These are phyloP conservation scores for Galerucella nymphaeae DNA, from an alignment of 2,888 invertebrate genomes.

Conservation along the genomic window DNA sequence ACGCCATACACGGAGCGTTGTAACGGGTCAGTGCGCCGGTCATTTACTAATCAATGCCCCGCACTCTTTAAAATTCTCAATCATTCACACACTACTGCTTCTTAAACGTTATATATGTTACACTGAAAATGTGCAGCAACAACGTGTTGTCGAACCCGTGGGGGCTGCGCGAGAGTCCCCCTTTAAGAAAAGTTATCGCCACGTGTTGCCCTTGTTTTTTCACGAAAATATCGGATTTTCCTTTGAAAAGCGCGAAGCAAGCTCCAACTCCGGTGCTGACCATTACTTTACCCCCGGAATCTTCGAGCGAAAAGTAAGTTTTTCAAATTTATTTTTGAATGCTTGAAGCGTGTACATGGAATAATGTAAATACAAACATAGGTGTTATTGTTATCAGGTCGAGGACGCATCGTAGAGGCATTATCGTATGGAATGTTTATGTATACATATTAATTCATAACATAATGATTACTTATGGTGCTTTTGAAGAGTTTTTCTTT, in stretches of 20 bases:
- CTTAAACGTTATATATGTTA: background rate
- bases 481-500: background rate
- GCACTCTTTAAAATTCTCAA: conserved; percentile 17
- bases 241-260: conserved; percentile 31
- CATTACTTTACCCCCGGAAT: conserved; percentile 55
- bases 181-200: conserved; percentile 35
- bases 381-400: conserved; percentile 1
- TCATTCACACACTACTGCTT: conserved; percentile 13
- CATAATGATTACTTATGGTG: background rate
- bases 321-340: background rate
- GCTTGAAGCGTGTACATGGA: background rate
- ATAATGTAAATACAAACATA: conserved; percentile 25
- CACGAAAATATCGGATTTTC: conserved; percentile 48
- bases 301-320: conserved; percentile 42
- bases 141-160: conserved; percentile 50
- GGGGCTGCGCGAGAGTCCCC: conserved; percentile 50
- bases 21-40: conserved; percentile 56
- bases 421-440: conserved; percentile 9
- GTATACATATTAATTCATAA: background rate
- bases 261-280: conserved; percentile 57
- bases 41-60: conserved; percentile 55
- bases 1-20: conserved; percentile 32
- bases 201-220: conserved; percentile 51
- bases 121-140: conserved; percentile 46
- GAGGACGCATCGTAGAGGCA: conserved; percentile 7